phyloP scores from a whole-genome alignment of 2,888 invertebrate species.

The Pachycephus smyrnensis region DNA sequence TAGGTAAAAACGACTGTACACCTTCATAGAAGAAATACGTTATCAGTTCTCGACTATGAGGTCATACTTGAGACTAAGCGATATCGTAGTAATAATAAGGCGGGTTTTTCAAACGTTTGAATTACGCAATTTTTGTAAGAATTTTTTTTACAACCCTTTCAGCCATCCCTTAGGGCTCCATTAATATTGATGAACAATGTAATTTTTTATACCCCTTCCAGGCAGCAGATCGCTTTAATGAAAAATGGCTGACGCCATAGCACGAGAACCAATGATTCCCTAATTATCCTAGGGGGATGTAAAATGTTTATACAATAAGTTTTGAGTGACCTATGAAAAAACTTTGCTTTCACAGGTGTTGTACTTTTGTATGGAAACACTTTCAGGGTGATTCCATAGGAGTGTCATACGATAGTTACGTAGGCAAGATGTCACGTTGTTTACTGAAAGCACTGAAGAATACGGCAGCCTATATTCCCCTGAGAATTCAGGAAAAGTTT shows the following conservation, averaged over 20 bases:
- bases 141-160: background rate
- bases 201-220: background rate
- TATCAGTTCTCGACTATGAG: background rate
- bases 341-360: background rate
- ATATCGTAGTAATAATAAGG: background rate
- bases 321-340: background rate
- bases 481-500: background rate
- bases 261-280: background rate
- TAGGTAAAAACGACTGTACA: background rate
- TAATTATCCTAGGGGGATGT: background rate
- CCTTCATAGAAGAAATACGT: background rate
- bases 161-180: background rate
- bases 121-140: background rate
- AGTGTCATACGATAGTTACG: background rate
- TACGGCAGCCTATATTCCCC: background rate
- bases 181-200: background rate
- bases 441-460: background rate
- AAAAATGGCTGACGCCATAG: background rate
- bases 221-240: background rate
- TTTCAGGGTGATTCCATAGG: background rate
- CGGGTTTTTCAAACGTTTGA: background rate
- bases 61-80: background rate
- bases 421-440: background rate
- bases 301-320: background rate
- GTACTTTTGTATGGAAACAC: background rate